Base-by-base conservation (phyloP, 2,797 vertebrate genomes). In the Spinus olivaceus region DNA sequence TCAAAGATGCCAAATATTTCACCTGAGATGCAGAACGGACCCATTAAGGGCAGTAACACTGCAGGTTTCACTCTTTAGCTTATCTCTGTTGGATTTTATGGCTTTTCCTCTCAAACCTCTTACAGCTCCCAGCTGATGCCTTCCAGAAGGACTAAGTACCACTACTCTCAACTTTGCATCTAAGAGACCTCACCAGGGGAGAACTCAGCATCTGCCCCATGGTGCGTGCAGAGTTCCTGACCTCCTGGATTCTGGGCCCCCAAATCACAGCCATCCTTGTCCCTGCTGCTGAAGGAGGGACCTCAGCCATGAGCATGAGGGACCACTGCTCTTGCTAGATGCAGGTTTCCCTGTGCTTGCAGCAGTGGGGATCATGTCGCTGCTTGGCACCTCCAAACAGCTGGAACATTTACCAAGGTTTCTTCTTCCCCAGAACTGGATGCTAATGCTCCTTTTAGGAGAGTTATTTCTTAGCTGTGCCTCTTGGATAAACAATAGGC, bases 401-500 rank as follows among this genome's bases (percentile, higher is more conserved):
- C 27, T 83, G 37, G 24, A 67, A 69, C 2, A 8, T 33, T 65
- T 61, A 44, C 22, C 35, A 46, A 64, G 17, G 12, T 50, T 77
- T 61, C 49, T 79, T 92, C 44, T 70, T 65, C 57, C 53, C 60
- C 46, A 61, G 20, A 57, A 61, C 12, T 61, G 42, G 57, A 74
- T 51, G n/a, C 14, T 64, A 27, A 12, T 25, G 6, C 51, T 94
- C 53, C 28, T 92, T 90, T 72, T 35, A 12, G 33, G 18, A 37
- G 5, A 81, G 37, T 65, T 92, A 66, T 56, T 92, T 91, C 64
- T 84, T 66, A 90, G 33, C 32, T 81, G 50, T 94, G 54, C 39
- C 21, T 30, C 37, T 81, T 60, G n/a, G 53, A 42, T 44, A 70
- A 94, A 64, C 28, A 77, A 46, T 3, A 44, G 39, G 42, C 9